A percentile compares a stretch with the other conserved stretches of the same genome.
Conservation (phyloP, 2,113 vertebrate species). For the Rhinoderma darwinii region DNA sequence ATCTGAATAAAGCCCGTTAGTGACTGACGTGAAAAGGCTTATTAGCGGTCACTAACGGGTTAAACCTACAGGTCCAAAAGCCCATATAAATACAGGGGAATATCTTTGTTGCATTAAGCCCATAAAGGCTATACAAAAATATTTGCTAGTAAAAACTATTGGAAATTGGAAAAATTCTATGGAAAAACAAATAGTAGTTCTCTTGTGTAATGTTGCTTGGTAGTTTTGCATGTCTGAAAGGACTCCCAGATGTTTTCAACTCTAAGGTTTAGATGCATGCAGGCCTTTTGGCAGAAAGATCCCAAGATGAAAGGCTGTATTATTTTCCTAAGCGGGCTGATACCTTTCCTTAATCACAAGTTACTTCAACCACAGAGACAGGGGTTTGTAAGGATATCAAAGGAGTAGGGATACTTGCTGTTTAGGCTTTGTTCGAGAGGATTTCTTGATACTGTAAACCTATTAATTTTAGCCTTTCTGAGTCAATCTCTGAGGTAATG, state of each 20-base stretch:
- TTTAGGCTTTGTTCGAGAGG: conserved; percentile 13
- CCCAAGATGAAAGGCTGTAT: conserved; percentile 25
- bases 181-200: background rate
- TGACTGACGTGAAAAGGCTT: too few species aligned
- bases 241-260: conserved; percentile 34
- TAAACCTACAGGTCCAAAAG: background rate
- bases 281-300: conserved; percentile 21
- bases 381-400: conserved; percentile 24
- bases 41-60: too few species aligned
- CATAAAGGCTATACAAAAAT: background rate
- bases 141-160: too few species aligned
- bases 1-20: too few species aligned
- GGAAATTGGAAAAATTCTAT: background rate
- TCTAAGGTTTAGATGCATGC: conserved; percentile 28
- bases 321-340: conserved; percentile 37
- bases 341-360: conserved; percentile 22
- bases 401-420: conserved; percentile 9
- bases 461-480: background rate
- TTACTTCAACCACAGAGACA: conserved; percentile 17
- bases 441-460: conserved; percentile 17
- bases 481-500: background rate
- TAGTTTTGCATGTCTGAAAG: background rate
- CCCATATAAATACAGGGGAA: background rate
- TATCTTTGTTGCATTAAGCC: background rate
- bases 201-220: background rate